Evolutionary conservation across 1,140 invertebrate genomes (phyloP).

Genomic region (Sinonovacula constricta): DNA sequence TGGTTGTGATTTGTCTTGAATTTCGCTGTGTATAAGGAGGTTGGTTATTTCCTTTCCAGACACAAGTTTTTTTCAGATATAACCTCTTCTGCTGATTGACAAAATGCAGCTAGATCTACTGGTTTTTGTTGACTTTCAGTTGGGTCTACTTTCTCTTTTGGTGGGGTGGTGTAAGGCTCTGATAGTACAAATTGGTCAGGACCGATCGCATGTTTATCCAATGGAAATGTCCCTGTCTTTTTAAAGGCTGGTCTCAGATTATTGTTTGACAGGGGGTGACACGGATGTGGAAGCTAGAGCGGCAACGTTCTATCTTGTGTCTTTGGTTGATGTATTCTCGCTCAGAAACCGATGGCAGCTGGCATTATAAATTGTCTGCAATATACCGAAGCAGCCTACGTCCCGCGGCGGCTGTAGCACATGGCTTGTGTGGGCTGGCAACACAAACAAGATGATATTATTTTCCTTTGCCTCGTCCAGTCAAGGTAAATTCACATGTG

Average conservation of each 20-base stretch:
- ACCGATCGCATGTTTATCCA: constrained; percentile 13
- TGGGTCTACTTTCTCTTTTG: too few relatives aligned
- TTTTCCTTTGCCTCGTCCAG: constrained; percentile 31
- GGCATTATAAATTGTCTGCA: constrained; percentile 28
- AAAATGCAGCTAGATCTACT: background rate
- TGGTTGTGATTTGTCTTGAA: too few relatives aligned
- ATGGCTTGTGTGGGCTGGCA: too few relatives aligned
- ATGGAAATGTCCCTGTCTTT: constrained; percentile 26
- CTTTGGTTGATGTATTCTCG: constrained; percentile 23
- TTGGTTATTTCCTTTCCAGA: constrained; percentile 30
- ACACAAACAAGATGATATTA: too few relatives aligned
- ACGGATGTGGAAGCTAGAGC: constrained; percentile 5
- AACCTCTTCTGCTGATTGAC: too few relatives aligned
- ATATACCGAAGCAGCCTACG: constrained; percentile 15
- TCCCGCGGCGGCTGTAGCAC: constrained; percentile 33
- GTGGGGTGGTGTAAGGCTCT: too few relatives aligned
- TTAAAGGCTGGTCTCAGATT: constrained; percentile 24
- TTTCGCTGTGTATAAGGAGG: too few relatives aligned
- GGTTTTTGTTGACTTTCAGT: too few relatives aligned
- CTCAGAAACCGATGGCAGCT: too few relatives aligned
- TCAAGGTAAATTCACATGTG: constrained; percentile 16
- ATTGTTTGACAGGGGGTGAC: background rate
- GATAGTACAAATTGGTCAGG: too few relatives aligned
- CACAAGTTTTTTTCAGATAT: background rate
- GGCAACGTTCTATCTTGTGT: constrained; percentile 29